A percentile compares a stretch with the other conserved stretches of the same genome.
phyloP scores from a whole-genome alignment of 2,113 vertebrate genomes.

The Ellobius talpinus region DNA sequence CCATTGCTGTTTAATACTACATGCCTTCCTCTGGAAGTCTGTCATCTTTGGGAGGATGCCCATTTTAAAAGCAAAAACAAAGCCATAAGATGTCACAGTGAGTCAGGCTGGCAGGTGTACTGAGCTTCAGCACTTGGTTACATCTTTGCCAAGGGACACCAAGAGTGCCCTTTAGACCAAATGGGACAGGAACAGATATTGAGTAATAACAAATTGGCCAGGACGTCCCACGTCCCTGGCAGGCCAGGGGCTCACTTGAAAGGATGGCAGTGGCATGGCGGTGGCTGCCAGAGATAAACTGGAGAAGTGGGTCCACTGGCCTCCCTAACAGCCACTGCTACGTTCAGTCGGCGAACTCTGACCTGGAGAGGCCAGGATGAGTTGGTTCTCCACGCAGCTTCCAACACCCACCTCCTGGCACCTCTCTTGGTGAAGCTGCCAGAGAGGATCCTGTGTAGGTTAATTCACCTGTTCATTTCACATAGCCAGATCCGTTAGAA shows the following conservation, averaged over 20 bases:
- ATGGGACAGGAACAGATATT: neutral
- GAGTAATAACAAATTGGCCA: neutral
- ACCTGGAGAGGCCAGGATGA: accelerated
- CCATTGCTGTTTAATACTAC: accelerated
- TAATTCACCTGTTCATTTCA: accelerated
- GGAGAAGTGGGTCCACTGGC: neutral
- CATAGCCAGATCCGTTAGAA: neutral
- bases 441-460: accelerated
- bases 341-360: neutral
- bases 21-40: neutral
- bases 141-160: neutral
- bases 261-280: no score
- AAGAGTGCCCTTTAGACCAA: neutral
- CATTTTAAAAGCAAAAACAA: neutral
- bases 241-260: neutral
- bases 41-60: neutral
- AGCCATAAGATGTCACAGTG: neutral
- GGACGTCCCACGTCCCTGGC: neutral
- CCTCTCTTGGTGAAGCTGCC: neutral
- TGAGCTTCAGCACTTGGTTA: neutral
- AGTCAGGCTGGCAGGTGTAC: neutral
- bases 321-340: accelerated
- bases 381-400: neutral
- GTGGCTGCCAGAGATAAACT: neutral
- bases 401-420: accelerated